Percentiles rank a stretch among this genome's conserved stretches.
These are phyloP conservation scores for Clanis bilineata DNA, from an alignment of 2,888 invertebrate genomes.

Conservation along the genomic window DNA sequence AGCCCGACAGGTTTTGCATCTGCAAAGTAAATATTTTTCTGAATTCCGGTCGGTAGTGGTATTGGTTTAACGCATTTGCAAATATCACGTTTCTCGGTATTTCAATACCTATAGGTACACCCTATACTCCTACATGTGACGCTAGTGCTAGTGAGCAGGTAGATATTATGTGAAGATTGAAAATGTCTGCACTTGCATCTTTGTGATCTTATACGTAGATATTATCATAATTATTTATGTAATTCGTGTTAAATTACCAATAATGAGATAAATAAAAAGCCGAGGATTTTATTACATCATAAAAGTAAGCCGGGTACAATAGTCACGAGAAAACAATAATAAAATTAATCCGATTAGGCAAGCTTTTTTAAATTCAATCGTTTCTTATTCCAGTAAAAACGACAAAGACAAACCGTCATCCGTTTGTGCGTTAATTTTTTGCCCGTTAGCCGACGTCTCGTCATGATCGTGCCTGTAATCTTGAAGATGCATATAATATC, in stretches of 20 bases:
- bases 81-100: background rate
- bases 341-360: background rate
- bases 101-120: background rate
- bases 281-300: too few species aligned
- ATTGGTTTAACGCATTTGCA: background rate
- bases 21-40: conserved; percentile 48
- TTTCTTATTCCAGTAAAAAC: background rate
- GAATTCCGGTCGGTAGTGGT: background rate
- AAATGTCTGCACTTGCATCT: too few species aligned
- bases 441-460: conserved; percentile 20
- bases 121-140: too few species aligned
- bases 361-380: background rate
- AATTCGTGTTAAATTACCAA: too few species aligned
- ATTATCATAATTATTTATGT: too few species aligned
- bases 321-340: too few species aligned
- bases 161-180: too few species aligned
- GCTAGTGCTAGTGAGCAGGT: too few species aligned
- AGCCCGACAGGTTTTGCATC: conserved; percentile 76
- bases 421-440: conserved; percentile 20
- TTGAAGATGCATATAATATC: conserved; percentile 76
- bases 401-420: conserved; percentile 25
- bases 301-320: too few species aligned
- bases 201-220: too few species aligned
- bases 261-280: too few species aligned
- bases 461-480: conserved; percentile 42